Base-by-base conservation (phyloP, 2,888 invertebrate species). In the Cepaea hortensis region DNA sequence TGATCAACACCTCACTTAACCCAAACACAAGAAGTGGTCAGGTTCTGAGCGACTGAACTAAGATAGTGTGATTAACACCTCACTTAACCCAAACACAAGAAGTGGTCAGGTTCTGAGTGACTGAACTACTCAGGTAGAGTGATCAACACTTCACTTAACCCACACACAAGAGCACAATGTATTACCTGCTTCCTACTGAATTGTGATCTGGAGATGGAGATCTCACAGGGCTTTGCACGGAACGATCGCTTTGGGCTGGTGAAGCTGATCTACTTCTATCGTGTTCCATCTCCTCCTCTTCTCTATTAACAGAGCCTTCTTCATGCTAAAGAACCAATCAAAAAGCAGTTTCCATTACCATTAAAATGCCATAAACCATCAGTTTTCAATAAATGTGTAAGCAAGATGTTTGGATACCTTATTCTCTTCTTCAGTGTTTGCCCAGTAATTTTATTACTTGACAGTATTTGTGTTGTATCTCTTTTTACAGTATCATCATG, bases 201-300 rank as follows among this genome's bases (percentile, higher is more conserved):
- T 68, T 79, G 11, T 85, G 85, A 70, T 48, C 48, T 3, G n/a
- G 70, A 48, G 79, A 48, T 73, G 87, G 88, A 5, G 88, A 85
- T 55, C 62, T 75, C 18, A 68, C 84, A 13, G 88, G 88, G 23
- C 87, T 85, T 23, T 61, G 72, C 62, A 72, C 82, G 48, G 88
- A 86, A 15, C 81, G 77, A 4, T 81, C 82, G 75, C 85, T 85
- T n/a, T 13, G 23, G 0, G 81, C 81, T 48, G 88, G 88, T 50
- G 88, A 88, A 18, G 85, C 84, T 18, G 88, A 79, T 35, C 79
- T 65, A 20, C 87, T 82, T 81, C 80, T 46, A 20, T 75, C 68
- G 3, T 80, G 48, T 4, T 77, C 80, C 85, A 85, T 82, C 3
- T 72, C 81, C 79, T 87, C 85, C 15, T 87, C 87, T 35, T 77